Percentiles rank a stretch among this genome's conserved stretches.
Conservation (phyloP, 1,140 invertebrate genomes). For the Chelonus insularis region DNA sequence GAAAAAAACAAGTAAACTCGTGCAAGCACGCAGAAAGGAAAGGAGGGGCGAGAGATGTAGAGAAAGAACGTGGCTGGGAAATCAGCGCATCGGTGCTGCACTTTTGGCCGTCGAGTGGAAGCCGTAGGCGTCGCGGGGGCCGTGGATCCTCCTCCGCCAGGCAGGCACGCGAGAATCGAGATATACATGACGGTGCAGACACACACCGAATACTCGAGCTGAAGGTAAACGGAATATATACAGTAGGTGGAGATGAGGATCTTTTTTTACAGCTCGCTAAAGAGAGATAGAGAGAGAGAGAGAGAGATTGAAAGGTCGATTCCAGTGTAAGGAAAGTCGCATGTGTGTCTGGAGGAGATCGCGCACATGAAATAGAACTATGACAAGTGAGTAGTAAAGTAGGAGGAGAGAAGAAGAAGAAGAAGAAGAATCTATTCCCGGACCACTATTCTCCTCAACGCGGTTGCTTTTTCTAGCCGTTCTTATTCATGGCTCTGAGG, state of each 20-base stretch:
- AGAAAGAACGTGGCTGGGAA: constrained; percentile 16
- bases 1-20: constrained; percentile 8
- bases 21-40: background rate
- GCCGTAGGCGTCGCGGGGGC: constrained; percentile 46
- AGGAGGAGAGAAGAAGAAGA: constrained; percentile 17
- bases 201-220: constrained; percentile 24
- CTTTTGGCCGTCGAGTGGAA: constrained; percentile 28
- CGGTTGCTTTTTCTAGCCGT: constrained; percentile 18
- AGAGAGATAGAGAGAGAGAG: constrained; percentile 22
- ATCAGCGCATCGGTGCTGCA: constrained; percentile 27
- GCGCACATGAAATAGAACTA: constrained; percentile 43
- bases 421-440: constrained; percentile 36
- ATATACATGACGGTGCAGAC: constrained; percentile 13
- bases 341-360: background rate
- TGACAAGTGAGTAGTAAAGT: constrained; percentile 35
- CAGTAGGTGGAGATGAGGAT: constrained; percentile 20
- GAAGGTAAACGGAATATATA: constrained; percentile 29
- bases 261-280: too few species aligned
- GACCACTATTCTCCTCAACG: constrained; percentile 27
- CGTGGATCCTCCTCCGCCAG: constrained; percentile 30
- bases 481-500: constrained; percentile 17
- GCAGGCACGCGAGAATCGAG: constrained; percentile 21
- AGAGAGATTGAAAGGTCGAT: constrained; percentile 36
- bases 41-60: constrained; percentile 4
- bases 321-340: background rate